A percentile compares a stretch with the other conserved stretches of the same genome.
Conservation (phyloP, 1,140 invertebrate genomes). For the Micrasema longulum region DNA sequence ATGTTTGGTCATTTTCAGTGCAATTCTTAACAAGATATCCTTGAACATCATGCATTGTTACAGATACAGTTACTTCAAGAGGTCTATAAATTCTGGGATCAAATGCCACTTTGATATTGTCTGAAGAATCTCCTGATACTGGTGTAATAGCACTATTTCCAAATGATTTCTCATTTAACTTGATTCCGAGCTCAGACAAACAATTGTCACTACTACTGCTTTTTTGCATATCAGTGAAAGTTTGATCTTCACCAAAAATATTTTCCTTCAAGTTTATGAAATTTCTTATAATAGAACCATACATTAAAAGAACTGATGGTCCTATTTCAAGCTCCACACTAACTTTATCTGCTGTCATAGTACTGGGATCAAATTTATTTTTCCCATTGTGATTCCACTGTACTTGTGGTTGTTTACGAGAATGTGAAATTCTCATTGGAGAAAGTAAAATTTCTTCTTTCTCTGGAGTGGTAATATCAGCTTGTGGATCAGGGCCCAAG, state of each 20-base stretch:
- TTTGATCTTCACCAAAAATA: constrained; percentile 95
- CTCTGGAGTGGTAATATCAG: constrained; percentile 92
- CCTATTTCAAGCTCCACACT: constrained; percentile 93
- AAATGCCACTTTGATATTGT: constrained; percentile 72
- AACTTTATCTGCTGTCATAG: constrained; percentile 86
- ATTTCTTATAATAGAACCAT: constrained; percentile 89
- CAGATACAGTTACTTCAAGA: constrained; percentile 89
- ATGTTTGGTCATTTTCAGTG: constrained; percentile 86
- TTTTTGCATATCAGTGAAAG: constrained; percentile 92
- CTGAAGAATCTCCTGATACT: constrained; percentile 69
- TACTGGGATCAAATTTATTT: constrained; percentile 88
- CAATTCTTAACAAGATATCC: constrained; percentile 93
- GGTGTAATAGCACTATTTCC: constrained; percentile 66
- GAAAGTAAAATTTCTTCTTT: constrained; percentile 93
- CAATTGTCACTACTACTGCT: constrained; percentile 63
- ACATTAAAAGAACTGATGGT: constrained; percentile 88
- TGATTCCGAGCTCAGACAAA: constrained; percentile 65
- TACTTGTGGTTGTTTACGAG: constrained; percentile 77
- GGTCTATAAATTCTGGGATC: constrained; percentile 91
- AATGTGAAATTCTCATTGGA: constrained; percentile 88
- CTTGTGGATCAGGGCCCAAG: constrained; percentile 85
- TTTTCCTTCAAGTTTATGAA: constrained; percentile 95
- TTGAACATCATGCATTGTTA: constrained; percentile 96
- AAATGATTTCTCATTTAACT: constrained; percentile 66
- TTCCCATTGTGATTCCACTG: constrained; percentile 74